These are phyloP conservation scores for Pomatostomus ruficeps DNA, from an alignment of 2,113 vertebrate species.

Conservation along the genomic window DNA sequence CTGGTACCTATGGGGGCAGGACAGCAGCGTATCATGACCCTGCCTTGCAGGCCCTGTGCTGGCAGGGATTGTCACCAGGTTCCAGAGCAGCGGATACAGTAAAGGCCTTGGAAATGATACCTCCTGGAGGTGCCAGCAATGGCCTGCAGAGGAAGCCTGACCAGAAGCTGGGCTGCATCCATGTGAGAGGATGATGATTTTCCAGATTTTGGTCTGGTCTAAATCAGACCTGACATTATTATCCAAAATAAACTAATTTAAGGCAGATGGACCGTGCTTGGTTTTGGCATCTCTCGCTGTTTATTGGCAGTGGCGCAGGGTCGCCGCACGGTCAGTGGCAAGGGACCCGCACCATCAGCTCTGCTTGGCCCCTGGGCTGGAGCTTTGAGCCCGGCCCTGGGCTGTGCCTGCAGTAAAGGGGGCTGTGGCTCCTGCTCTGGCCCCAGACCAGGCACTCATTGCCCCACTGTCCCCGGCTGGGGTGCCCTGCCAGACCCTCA, in stretches of 20 bases:
- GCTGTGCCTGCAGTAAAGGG: neutral
- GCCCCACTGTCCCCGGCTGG: accelerated
- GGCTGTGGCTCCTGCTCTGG: neutral
- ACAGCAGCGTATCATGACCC: neutral
- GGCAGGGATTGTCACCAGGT: neutral
- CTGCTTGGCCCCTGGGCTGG: neutral
- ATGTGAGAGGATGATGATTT: neutral
- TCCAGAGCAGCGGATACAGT: neutral
- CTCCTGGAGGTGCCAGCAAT: neutral
- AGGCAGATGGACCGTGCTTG: neutral
- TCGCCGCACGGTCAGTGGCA: accelerated
- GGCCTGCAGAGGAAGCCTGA: neutral
- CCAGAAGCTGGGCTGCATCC: neutral
- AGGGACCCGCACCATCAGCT: neutral
- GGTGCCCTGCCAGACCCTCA: neutral
- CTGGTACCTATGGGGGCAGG: neutral
- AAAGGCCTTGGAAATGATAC: neutral
- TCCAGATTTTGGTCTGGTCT: neutral
- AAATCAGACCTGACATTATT: neutral
- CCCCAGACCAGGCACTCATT: neutral
- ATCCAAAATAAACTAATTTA: neutral
- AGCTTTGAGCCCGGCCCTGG: neutral
- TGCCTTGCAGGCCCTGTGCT: neutral
- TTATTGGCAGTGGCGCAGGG: neutral
- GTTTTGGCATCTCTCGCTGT: neutral